phyloP scores from a whole-genome alignment of 2,113 vertebrate species.

The Neolamprologus toae region DNA sequence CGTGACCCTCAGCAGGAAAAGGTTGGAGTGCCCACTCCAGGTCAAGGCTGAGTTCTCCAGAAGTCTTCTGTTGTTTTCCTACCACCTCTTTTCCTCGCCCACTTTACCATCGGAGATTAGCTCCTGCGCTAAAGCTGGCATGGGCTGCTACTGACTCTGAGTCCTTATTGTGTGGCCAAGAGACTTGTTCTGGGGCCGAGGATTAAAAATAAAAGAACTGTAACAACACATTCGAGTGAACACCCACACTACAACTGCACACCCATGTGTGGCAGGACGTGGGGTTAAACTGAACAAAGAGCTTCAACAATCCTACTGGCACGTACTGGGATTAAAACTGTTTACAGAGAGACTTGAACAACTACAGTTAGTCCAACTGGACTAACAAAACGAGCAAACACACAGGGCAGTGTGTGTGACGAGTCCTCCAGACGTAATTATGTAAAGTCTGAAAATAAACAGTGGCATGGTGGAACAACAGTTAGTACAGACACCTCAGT shows the following conservation, averaged over 20 bases:
- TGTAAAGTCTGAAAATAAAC: not conserved
- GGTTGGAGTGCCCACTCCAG: not conserved
- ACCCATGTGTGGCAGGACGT: not conserved
- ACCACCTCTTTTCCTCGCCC: conserved; percentile 26
- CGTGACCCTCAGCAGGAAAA: not conserved
- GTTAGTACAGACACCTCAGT: not conserved
- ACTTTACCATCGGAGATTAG: conserved; percentile 25
- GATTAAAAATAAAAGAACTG: not conserved
- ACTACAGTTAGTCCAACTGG: not conserved
- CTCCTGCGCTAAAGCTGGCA: not conserved
- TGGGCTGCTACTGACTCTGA: not conserved
- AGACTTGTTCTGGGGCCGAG: not conserved
- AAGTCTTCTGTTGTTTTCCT: not conserved
- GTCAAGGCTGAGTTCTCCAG: not conserved
- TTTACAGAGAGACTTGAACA: not conserved
- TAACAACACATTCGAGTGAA: not conserved
- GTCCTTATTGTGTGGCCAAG: not conserved
- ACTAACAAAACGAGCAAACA: not conserved
- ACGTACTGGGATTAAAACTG: not conserved
- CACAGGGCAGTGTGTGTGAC: not conserved
- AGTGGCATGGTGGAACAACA: not conserved
- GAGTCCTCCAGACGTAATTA: not conserved
- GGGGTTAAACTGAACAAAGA: not conserved
- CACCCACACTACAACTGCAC: not conserved
- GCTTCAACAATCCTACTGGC: not conserved